Evolutionary conservation across 1,140 invertebrate species (phyloP), one percentile per base, ranked within the genome.

Genomic region (Drosophila erecta): DNA sequence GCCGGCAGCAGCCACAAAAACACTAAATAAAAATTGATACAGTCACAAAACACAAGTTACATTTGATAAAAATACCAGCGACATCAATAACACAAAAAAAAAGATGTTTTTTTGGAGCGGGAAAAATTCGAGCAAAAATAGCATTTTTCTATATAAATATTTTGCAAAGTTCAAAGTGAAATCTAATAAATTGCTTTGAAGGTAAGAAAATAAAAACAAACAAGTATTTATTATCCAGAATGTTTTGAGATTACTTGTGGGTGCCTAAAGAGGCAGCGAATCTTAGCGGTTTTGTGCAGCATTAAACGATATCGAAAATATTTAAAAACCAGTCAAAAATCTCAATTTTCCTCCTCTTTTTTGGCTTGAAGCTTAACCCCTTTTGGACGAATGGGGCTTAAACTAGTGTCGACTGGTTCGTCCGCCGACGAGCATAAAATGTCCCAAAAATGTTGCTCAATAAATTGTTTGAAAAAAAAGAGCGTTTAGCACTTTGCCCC

Each of bases 391-490:
- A 44, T 44, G 15, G 4, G 4, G 11, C 4, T 14, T 14, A 24
- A 35, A 61, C 11, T 38, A 35, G 44, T 43, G 58, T 58, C 46
- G 47, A 53, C 22, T 53, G 47, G 47, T 53, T 11, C 27, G 59
- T 37, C 56, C 35, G 59, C 22, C 62, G n/a, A 7, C 20, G 12
- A 57, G 57, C 77, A 79, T 79, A 56, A 75, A 79, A 64, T 58
- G 61, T 64, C 47, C 60, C 59, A 72, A 79, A 79, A 76, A 58
- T 30, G 69, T 59, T 54, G 61, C 50, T 57, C 67, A 85, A 85
- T 86, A 85, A 85, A 85, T 85, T 85, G 80, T 85, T 80, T 33
- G 60, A 50, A 30, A 55, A 61, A 61, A 35, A 33, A 53, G 24
- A 60, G 30, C 15, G 46, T 27, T 69, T 40, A 38, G 55, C 27